phyloP scores from a whole-genome alignment of 2,797 vertebrate species.

The Sebastes aleutianus region DNA sequence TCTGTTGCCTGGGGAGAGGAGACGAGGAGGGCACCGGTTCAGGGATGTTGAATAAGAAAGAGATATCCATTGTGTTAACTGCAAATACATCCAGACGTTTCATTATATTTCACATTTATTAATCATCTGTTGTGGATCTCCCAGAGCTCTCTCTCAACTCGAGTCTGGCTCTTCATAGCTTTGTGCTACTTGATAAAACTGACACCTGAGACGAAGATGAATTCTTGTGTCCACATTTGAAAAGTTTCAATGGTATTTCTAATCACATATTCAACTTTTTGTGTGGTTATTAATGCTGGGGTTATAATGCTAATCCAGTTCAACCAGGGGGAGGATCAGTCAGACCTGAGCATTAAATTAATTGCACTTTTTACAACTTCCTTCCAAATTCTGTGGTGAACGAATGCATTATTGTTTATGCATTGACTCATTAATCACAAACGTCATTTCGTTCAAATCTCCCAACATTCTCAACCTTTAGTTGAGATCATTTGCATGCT shows the following conservation, averaged over 20 bases:
- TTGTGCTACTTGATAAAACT: not conserved
- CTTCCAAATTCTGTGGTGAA: constrained; percentile 45
- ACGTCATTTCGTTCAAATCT: constrained; percentile 58
- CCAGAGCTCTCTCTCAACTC: not conserved
- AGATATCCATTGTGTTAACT: constrained; percentile 39
- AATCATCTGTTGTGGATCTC: constrained; percentile 31
- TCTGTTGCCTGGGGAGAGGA: constrained; percentile 29
- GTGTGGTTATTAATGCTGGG: not conserved
- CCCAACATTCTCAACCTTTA: constrained; percentile 62
- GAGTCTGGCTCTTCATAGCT: not conserved
- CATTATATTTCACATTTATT: constrained; percentile 44
- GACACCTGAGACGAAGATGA: not conserved
- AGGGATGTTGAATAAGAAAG: constrained; percentile 38
- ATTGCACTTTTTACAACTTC: constrained; percentile 9
- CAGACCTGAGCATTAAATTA: constrained; percentile 23
- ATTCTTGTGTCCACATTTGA: not conserved
- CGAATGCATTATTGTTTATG: constrained; percentile 46
- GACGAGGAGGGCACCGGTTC: constrained; percentile 39
- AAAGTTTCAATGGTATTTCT: constrained; percentile 3
- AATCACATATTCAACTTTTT: not conserved
- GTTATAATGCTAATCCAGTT: constrained; percentile 7
- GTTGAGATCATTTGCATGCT: constrained; percentile 71
- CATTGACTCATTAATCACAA: constrained; percentile 64
- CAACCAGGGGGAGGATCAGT: constrained; percentile 10
- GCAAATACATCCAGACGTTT: constrained; percentile 37